Evolutionary conservation across 2,888 invertebrate species (phyloP), one percentile per base, ranked within the genome.

Genomic region (Thymelicus lineola): DNA sequence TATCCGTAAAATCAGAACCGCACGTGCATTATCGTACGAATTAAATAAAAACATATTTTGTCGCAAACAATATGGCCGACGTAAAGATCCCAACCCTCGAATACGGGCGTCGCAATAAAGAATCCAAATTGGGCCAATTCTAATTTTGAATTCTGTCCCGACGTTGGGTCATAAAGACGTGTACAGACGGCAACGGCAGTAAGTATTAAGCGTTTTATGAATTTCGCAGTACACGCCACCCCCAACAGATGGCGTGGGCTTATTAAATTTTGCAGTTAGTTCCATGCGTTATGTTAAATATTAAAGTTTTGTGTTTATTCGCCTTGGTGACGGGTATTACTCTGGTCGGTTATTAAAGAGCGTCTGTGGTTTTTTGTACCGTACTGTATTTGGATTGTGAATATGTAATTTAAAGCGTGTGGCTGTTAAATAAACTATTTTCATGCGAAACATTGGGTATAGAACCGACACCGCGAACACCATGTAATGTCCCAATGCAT

Each of bases 101-200:
- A 72, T 58, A 61, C 71, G 61, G 69, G 48, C 62, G 65, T 71
- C 66, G 73, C 67, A 73, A 75, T 76, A 75, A 75, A 74, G 72
- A 69, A 74, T 60, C 74, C 73, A 76, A 77, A 78, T 77, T 80
- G 77, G 75, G 75, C 71, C 72, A 76, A 78, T 76, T 80, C 79
- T 79, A 78, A 80, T 80, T 80, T 79, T 77, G 78, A 77, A 80
- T 79, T 80, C 79, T 75, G 78, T 75, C 76, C 78, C 76, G 75
- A 72, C 72, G 74, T 75, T 66, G 61, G 72, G 75, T 72, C 76
- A 77, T 80, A 80, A 80, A 80, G 79, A 77, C 75, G 74, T 75
- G 76, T 77, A 77, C 77, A 76, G 75, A 77, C 75, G 80, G 77
- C 70, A 74, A 65, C 71, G 66, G 72, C 68, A 66, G 72, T 75